Conservation (phyloP, 2,113 vertebrate genomes). For the Ochotona curzoniae region DNA sequence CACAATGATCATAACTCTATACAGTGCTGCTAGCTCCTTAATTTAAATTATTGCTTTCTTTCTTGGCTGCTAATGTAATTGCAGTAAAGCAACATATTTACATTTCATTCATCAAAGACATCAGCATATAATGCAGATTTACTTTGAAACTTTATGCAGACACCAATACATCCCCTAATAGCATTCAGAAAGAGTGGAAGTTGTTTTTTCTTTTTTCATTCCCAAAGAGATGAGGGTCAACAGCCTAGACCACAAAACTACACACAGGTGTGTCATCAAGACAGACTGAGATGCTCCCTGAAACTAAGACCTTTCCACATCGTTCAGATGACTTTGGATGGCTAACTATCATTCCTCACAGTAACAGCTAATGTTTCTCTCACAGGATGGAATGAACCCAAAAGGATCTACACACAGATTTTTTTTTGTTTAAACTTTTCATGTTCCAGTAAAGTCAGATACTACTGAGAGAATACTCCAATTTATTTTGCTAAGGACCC, state of each 20-base stretch:
- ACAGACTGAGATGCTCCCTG: neutral
- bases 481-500: neutral
- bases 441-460: neutral
- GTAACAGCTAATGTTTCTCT: neutral
- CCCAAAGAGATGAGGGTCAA: neutral
- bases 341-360: neutral
- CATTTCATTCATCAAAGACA: slow-evolving; percentile 6
- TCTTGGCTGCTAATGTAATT: slow-evolving; percentile 39
- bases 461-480: neutral
- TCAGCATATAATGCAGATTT: slow-evolving; percentile 45
- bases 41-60: slow-evolving; percentile 56
- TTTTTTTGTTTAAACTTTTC: slow-evolving; percentile 13
- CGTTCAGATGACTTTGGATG: neutral
- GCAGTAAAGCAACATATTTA: slow-evolving; percentile 38
- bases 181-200: neutral
- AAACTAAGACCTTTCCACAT: neutral
- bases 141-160: neutral
- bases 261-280: neutral
- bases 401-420: neutral
- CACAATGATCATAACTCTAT: neutral
- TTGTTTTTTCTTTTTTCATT: neutral
- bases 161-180: neutral
- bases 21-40: slow-evolving; percentile 5
- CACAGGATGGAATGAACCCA: neutral
- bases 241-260: neutral